Base-by-base conservation (phyloP, 37 sponge, comb jelly and placozoan genomes). In the Aplysina aerophoba region DNA sequence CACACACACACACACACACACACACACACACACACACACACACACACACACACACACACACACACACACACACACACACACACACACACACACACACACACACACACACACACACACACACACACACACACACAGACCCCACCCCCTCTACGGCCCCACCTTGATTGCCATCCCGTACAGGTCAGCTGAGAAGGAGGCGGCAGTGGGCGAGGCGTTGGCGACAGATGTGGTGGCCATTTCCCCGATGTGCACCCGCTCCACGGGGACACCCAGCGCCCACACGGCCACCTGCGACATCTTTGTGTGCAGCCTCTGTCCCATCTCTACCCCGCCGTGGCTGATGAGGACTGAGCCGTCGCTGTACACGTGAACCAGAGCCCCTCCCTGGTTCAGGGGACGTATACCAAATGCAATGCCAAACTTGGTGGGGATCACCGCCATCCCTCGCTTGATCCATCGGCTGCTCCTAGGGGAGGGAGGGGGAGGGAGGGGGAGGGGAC, bases 261-360 rank as follows among this genome's bases (percentile, higher is more conserved):
- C 21, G 2, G 89, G 84, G 12, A 88, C 57, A 3, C 20, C 38
- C 59, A 88, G 68, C 8, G 55, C 73, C 14, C 79, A 16, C n/a
- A 65, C 54, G 24, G 78, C 69, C 13, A 88, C 69, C 57, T 88
- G 89, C 12, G 59, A 36, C 79, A 84, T 84, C 61, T 88, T 88
- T 34, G 89, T 88, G 61, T 88, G 84, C 34, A 88, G 55, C 4
- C 89, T 84, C 71, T 88, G 89, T 22, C 89, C 89, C 89, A 88
- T 88, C 57, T 88, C 89, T 2, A 84, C 68, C 38, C 89, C 89
- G 15, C 89, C 89, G 71, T 84, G 84, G 53, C 67, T 59, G 22
- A 88, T 4, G 12, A 88, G 66, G 21, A 88, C 89, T 30, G 84
- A 59, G 41, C 89, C 89, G 73, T 88, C 89, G 25, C 37, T 61